Evolutionary conservation across 2,113 vertebrate genomes (phyloP).

Genomic region (Ptyas mucosa): DNA sequence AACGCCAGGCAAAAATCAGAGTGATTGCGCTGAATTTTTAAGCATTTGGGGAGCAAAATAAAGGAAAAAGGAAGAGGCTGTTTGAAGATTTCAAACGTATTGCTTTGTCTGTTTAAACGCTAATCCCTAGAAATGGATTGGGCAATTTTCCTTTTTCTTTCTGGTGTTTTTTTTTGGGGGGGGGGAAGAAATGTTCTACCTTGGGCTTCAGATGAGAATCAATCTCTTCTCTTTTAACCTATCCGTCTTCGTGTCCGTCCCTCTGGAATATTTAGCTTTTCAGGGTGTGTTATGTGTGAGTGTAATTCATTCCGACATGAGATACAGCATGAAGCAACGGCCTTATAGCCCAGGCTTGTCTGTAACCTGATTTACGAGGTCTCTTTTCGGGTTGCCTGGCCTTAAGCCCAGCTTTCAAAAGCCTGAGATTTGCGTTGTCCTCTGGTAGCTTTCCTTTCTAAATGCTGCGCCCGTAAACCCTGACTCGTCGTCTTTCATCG

Average conservation of each 20-base stretch:
- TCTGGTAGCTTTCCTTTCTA: not conserved
- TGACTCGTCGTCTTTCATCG: not conserved
- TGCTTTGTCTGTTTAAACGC: not conserved
- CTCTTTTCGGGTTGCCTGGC: not conserved
- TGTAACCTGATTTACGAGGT: not conserved
- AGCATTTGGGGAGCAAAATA: not conserved
- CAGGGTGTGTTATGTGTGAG: not conserved
- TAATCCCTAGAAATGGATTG: not conserved
- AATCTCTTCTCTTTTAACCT: not conserved
- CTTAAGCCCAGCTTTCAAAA: not conserved
- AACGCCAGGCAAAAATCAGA: not conserved
- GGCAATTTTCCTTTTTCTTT: too few species aligned
- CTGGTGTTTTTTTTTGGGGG: too few species aligned
- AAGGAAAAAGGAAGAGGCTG: not conserved
- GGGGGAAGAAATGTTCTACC: not conserved
- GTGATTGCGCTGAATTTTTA: not conserved
- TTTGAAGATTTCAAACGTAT: not conserved
- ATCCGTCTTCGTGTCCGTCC: not conserved
- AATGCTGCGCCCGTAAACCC: not conserved
- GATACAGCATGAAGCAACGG: not conserved
- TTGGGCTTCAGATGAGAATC: not conserved
- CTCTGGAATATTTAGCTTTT: not conserved
- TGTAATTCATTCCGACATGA: not conserved
- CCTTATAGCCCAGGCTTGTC: not conserved
- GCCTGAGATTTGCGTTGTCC: not conserved